These are phyloP conservation scores for Rhineura floridana DNA, from an alignment of 2,113 vertebrate species.

Conservation along the genomic window DNA sequence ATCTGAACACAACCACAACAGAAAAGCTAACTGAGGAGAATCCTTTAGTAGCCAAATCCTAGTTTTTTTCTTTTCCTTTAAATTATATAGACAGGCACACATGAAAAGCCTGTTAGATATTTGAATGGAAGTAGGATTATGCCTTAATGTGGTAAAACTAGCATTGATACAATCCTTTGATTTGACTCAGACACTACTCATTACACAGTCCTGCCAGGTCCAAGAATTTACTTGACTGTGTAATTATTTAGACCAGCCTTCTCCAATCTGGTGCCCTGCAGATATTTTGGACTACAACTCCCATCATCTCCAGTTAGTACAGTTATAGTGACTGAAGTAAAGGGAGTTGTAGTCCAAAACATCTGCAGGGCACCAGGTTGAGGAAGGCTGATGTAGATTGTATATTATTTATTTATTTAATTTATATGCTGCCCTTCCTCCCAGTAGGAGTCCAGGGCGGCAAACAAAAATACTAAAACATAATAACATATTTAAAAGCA, in stretches of 20 bases:
- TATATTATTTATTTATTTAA: too few species aligned
- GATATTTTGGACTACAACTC: too few species aligned
- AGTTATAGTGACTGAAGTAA: too few species aligned
- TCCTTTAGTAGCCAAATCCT: neutral
- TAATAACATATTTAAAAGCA: too few species aligned
- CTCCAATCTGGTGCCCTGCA: too few species aligned
- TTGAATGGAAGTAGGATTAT: neutral
- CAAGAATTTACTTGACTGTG: neutral
- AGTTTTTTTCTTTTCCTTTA: slow-evolving; percentile 14
- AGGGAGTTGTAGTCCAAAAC: too few species aligned
- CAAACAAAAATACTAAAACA: too few species aligned
- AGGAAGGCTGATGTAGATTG: too few species aligned
- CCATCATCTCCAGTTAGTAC: neutral
- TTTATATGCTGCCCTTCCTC: too few species aligned
- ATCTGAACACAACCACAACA: slow-evolving; percentile 47
- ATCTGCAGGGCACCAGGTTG: too few species aligned
- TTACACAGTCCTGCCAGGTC: slow-evolving; percentile 21
- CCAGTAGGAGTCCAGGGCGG: too few species aligned
- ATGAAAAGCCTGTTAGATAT: neutral
- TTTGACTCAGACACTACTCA: neutral
- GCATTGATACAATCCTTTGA: neutral
- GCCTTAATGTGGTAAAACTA: neutral
- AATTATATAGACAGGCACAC: neutral
- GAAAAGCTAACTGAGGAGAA: slow-evolving; percentile 46
- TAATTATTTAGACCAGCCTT: too few species aligned